phyloP scores from a whole-genome alignment of 2,113 vertebrate genomes.

The Indri indri region DNA sequence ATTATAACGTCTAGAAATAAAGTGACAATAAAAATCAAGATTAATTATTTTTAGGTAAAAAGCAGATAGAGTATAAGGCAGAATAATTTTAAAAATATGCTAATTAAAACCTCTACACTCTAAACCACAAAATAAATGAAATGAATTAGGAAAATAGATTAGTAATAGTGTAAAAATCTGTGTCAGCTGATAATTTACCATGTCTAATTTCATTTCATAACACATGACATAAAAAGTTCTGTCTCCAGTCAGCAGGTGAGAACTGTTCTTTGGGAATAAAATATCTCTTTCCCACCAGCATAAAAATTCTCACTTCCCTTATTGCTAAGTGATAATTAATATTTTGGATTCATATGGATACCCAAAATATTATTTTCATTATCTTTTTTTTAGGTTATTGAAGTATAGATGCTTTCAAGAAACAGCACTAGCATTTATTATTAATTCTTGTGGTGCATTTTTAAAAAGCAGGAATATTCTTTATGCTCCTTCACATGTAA shows the following conservation, averaged over 20 bases:
- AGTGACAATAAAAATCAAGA: neutral
- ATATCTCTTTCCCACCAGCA: constrained; percentile 46
- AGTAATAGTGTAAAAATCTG: neutral
- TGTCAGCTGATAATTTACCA: constrained; percentile 36
- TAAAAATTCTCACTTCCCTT: neutral
- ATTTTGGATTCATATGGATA: constrained; percentile 66
- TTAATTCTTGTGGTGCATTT: neutral
- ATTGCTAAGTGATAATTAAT: constrained; percentile 77
- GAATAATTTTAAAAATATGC: neutral
- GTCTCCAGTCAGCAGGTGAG: constrained; percentile 57
- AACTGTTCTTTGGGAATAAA: constrained; percentile 74
- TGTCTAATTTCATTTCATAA: constrained; percentile 53
- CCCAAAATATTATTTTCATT: constrained; percentile 46
- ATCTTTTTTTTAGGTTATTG: neutral
- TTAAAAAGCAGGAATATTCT: neutral
- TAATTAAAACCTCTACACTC: neutral
- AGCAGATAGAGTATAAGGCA: neutral
- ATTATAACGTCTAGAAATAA: neutral
- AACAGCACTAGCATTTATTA: neutral
- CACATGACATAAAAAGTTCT: constrained; percentile 18
- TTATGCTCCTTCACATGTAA: neutral
- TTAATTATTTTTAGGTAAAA: neutral
- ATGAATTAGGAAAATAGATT: constrained; percentile 17
- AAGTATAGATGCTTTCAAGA: neutral
- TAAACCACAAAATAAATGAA: constrained; percentile 31